phyloP scores from a whole-genome alignment of 2,797 vertebrate genomes.

The Spinus pinus region DNA sequence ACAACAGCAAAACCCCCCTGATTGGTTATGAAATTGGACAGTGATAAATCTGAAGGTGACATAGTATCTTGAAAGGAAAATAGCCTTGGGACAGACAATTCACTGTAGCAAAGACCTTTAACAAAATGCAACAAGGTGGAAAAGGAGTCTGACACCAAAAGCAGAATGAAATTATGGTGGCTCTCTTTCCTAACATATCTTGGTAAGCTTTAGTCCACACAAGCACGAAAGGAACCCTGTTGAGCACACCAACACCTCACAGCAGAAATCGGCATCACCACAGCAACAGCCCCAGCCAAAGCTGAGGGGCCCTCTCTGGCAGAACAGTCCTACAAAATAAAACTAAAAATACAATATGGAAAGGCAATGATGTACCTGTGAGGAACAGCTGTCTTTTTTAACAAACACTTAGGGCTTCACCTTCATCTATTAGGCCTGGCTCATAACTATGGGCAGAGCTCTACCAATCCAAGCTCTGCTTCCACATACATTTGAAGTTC shows the following conservation, averaged over 20 bases:
- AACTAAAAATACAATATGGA: not conserved
- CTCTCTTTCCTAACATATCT: not conserved
- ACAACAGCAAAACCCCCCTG: rapidly evolving
- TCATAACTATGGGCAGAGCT: not conserved
- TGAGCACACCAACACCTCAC: not conserved
- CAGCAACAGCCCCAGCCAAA: not conserved
- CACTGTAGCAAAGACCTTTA: not conserved
- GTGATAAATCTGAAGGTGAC: not conserved
- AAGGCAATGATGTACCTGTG: not conserved
- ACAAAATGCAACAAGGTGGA: not conserved
- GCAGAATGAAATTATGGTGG: rapidly evolving
- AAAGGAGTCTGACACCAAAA: not conserved
- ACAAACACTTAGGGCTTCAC: not conserved
- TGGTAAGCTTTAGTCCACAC: not conserved
- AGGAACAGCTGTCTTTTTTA: not conserved
- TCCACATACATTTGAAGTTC: not conserved
- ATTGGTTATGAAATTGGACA: not conserved
- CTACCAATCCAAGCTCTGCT: not conserved
- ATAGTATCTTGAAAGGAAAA: not conserved
- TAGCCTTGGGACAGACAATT: not conserved
- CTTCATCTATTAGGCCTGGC: not conserved
- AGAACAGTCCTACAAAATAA: not conserved
- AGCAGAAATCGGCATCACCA: not conserved
- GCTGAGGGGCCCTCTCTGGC: not conserved
- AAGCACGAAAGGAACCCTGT: rapidly evolving